Evolutionary conservation across 2,888 invertebrate species (phyloP), one percentile per base, ranked within the genome.

Genomic region (Subacronicta megacephala): DNA sequence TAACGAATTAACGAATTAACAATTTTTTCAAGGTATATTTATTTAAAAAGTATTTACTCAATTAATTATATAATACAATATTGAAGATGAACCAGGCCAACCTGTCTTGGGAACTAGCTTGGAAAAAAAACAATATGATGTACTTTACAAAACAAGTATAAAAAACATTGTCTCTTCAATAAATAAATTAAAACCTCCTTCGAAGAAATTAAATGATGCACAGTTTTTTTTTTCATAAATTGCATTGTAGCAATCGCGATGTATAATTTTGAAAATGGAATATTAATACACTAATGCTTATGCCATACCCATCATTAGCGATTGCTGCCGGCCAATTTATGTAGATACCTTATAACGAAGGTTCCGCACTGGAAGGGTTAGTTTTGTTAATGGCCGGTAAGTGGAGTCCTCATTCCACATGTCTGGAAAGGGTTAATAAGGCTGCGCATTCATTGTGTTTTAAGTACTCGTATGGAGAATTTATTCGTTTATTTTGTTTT

Each of bases 361-460:
- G 38, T 29, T 42, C 15, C 52, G 31, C 49, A 40, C 53, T 33
- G 35, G 37, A 60, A 72, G 68, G 72, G 68, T 60, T 66, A 60
- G 43, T 60, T 65, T 41, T 45, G 57, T 51, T 68, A 68, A 60
- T 59, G 43, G 46, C 43, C 50, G 60, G 52, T 72, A 66, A 72
- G 68, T 72, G 72, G 60, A 55, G 33, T 42, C 46, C 42, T 49
- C 55, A 40, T 58, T 57, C 54, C 54, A 70, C 41, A 64, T 54
- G 64, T 53, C 50, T 72, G 38, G 50, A 43, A 29, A 52, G 61
- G 68, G 64, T 60, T 75, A 58, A 57, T 68, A 68, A 62, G 53
- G 62, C 43, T 41, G 41, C 18, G 40, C 29, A 29, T 56, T 63
- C 50, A 72, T 44, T 60, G 20, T 47, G 17, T 44, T 51, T 62